phyloP scores from a whole-genome alignment of 2,888 invertebrate genomes.

The Andrena haemorrhoa region DNA sequence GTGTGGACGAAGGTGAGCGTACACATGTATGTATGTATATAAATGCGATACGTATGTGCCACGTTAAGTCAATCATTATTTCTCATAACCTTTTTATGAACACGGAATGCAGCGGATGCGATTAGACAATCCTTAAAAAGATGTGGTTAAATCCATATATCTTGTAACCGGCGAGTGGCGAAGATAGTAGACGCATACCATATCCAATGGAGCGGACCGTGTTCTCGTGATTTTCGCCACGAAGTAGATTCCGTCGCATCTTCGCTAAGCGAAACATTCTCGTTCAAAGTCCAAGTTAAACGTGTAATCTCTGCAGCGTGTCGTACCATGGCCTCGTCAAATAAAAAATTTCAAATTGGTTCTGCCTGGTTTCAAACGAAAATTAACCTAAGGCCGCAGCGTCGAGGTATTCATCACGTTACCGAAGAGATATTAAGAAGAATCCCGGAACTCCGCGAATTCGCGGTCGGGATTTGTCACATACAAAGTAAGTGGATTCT shows the following conservation, averaged over 20 bases:
- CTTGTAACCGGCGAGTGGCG: constrained; percentile 54
- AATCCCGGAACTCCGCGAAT: constrained; percentile 97
- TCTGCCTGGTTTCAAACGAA: constrained; percentile 99
- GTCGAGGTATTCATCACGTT: constrained; percentile 98
- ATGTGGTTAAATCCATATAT: constrained; percentile 57
- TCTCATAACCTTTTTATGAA: constrained; percentile 81
- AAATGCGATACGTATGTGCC: constrained; percentile 67
- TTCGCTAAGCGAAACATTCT: constrained; percentile 38
- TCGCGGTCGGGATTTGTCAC: constrained; percentile 97
- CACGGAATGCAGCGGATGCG: constrained; percentile 60
- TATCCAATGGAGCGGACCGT: constrained; percentile 63
- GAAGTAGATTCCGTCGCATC: constrained; percentile 56
- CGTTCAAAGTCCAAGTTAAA: constrained; percentile 50
- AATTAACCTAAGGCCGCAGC: constrained; percentile 97
- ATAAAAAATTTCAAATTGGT: constrained; percentile 95
- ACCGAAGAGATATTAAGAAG: constrained; percentile 98
- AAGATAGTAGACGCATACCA: constrained; percentile 46
- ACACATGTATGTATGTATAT: constrained; percentile 41
- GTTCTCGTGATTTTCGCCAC: constrained; percentile 59
- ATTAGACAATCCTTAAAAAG: constrained; percentile 61
- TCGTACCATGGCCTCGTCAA: constrained; percentile 92
- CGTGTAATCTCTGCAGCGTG: constrained; percentile 56
- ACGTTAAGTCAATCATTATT: constrained; percentile 83
- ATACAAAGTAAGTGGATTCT: constrained; percentile 94
- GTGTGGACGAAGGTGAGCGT: constrained; percentile 57